Base-by-base conservation (phyloP, 2,888 invertebrate species). In the Apoda limacodes region DNA sequence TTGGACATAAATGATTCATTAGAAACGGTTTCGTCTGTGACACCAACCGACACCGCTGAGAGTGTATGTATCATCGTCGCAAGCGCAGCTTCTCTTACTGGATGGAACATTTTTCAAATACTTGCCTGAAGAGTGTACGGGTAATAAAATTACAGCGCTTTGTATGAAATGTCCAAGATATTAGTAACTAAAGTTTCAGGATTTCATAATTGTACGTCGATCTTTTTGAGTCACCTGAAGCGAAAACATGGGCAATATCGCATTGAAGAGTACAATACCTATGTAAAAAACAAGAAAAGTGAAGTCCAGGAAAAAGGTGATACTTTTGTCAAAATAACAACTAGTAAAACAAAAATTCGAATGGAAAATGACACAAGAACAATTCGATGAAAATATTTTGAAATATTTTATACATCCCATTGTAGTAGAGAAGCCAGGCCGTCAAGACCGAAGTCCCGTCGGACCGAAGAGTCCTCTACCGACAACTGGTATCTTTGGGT, bases 321-420 rank as follows among this genome's bases (percentile, higher is more conserved):
- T 17, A 26, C 15, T 26, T 11, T 27, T 27, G 11, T 5, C n/a
- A 30, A 25, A n/a, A 5, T 22, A 7, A 33, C 10, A 11, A 14
- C 20, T 23, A 22, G 11, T 20, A 25, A 29, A 22, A 26, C 13
- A n/a, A 32, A 28, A 19, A 19, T 28, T 11, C n/a, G n/a, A n/a
- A n/a, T n/a, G n/a, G 10, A 25, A 28, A 21, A 9, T 13, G 10
- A 34, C 33, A 10, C 30, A 38, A 32, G 29, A 32, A 13, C n/a
- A n/a, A n/a, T n/a, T n/a, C n/a, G n/a, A n/a, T n/a, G n/a, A 32
- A 34, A 29, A 37, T 31, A 35, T 37, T 32, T 25, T 40, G 10
- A 30, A 39, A 19, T 35, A 34, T 27, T 39, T 35, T 30, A 36
- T 36, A 11, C 36, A 42, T 21, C 39, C 39, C 17, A 39, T 42